These are phyloP conservation scores for Scaptomyza montana DNA, from an alignment of 1,140 invertebrate genomes.

Conservation along the genomic window DNA sequence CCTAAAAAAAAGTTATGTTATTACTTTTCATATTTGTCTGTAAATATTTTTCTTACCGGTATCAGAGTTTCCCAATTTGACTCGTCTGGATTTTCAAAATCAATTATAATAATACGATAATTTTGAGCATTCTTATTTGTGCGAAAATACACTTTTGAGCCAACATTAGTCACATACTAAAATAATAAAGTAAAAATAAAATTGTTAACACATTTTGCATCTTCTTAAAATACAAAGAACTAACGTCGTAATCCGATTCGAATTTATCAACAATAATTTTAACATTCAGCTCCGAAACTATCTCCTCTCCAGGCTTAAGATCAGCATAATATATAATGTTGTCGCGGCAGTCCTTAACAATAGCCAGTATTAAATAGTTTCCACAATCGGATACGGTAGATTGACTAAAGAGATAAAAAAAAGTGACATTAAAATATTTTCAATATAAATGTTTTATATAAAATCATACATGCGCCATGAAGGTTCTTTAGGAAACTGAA, in stretches of 20 bases:
- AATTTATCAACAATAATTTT: constrained; percentile 93
- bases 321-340: constrained; percentile 94
- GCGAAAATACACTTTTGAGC: constrained; percentile 92
- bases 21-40: not conserved
- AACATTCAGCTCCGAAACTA: constrained; percentile 87
- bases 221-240: constrained; percentile 29
- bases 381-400: constrained; percentile 95
- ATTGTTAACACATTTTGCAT: not conserved
- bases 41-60: constrained; percentile 81
- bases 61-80: constrained; percentile 94
- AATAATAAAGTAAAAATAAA: constrained; percentile 35
- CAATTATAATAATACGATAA: constrained; percentile 94
- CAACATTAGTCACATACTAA: constrained; percentile 96
- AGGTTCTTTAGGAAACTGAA: constrained; percentile 96
- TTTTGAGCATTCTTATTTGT: constrained; percentile 98
- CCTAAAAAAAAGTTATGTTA: constrained; percentile 83
- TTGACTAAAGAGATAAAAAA: constrained; percentile 40
- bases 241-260: constrained; percentile 97
- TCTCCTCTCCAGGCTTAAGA: constrained; percentile 87
- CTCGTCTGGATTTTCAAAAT: constrained; percentile 91
- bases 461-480: constrained; percentile 93
- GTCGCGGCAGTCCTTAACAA: constrained; percentile 93
- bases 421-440: not conserved
- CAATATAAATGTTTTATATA: not conserved
- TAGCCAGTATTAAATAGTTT: constrained; percentile 91